Percentiles rank a stretch among this genome's conserved stretches.
Conservation (phyloP, 2,888 invertebrate species). For the Apotomis capreana region DNA sequence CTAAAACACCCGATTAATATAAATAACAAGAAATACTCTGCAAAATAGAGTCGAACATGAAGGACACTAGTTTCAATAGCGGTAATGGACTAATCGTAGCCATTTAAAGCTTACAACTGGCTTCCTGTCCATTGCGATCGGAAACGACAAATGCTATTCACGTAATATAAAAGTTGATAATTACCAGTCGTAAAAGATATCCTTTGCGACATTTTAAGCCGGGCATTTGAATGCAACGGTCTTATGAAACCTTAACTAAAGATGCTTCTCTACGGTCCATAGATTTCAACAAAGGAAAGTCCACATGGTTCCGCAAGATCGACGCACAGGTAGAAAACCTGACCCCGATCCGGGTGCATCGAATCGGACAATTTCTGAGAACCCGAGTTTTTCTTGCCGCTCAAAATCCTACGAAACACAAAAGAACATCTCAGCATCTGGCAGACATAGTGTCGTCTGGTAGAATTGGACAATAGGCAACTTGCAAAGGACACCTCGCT, state of each 20-base stretch:
- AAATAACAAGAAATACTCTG: not conserved
- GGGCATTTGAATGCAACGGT: slow-evolving; percentile 40
- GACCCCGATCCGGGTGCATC: slow-evolving; percentile 62
- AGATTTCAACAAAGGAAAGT: slow-evolving; percentile 24
- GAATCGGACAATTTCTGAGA: slow-evolving; percentile 63
- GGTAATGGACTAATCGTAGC: not conserved
- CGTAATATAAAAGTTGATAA: slow-evolving; percentile 47
- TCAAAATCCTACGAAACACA: slow-evolving; percentile 55
- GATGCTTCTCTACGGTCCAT: slow-evolving; percentile 5
- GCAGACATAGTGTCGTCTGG: slow-evolving; percentile 73
- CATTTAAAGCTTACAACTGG: slow-evolving; percentile 24
- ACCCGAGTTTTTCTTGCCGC: slow-evolving; percentile 55
- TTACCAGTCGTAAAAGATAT: slow-evolving; percentile 46
- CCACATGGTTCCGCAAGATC: slow-evolving; percentile 16
- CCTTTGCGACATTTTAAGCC: not conserved
- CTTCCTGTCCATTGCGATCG: slow-evolving; percentile 44
- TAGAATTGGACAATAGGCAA: slow-evolving; percentile 57
- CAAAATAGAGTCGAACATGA: not conserved
- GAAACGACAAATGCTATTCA: slow-evolving; percentile 43
- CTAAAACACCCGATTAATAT: not conserved
- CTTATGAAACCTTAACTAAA: slow-evolving; percentile 13
- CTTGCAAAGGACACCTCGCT: slow-evolving; percentile 34
- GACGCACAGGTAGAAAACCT: slow-evolving; percentile 40
- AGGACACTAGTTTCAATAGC: not conserved
- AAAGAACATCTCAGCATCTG: slow-evolving; percentile 65